Evolutionary conservation across 2,113 vertebrate genomes (phyloP).

Genomic region (Jacana jacana): DNA sequence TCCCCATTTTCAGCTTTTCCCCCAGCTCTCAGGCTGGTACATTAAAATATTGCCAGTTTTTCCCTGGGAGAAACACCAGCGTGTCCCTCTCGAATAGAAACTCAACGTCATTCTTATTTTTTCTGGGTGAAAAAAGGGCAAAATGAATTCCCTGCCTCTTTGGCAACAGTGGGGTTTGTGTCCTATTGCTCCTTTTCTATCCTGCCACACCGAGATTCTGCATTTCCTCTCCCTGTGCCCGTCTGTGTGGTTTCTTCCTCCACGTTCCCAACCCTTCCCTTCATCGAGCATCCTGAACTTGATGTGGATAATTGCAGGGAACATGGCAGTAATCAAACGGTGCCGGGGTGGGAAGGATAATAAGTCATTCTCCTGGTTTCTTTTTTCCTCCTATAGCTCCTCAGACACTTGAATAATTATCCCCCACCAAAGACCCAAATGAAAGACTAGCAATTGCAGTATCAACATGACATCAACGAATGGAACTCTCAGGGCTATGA

Average conservation of each 20-base stretch:
- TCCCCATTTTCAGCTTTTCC: not conserved
- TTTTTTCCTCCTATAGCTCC: not conserved
- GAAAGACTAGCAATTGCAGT: not conserved
- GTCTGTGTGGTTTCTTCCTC: not conserved
- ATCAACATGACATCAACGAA: not conserved
- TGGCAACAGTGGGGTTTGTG: rapidly evolving
- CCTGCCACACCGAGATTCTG: not conserved
- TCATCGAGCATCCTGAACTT: not conserved
- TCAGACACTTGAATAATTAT: not conserved
- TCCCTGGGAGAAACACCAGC: too few species aligned
- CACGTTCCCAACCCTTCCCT: not conserved
- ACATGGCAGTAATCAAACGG: not conserved
- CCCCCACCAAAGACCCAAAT: not conserved
- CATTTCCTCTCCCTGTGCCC: not conserved
- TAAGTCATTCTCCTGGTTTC: not conserved
- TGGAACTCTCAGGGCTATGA: not conserved
- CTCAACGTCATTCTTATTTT: not conserved
- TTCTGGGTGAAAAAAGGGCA: not conserved
- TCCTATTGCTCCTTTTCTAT: not conserved
- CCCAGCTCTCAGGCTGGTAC: not conserved
- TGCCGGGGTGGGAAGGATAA: not conserved
- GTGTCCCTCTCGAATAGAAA: rapidly evolving
- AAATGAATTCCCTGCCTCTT: not conserved
- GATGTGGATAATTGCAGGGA: not conserved
- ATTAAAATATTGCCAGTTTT: not conserved